Base-by-base conservation (phyloP, 2,113 vertebrate species). In the Pomatostomus ruficeps region DNA sequence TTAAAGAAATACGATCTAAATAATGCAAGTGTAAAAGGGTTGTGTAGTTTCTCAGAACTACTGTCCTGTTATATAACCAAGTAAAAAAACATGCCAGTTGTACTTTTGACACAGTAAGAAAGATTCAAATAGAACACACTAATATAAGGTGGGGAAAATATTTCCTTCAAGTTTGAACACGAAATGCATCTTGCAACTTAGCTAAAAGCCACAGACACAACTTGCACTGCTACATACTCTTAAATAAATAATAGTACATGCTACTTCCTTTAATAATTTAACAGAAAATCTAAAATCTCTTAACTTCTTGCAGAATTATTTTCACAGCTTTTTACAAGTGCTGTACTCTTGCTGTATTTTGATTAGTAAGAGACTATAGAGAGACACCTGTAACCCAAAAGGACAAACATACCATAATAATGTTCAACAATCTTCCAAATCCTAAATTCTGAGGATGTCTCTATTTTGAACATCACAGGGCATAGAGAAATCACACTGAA, bases 141-240 rank as follows among this genome's bases (percentile, higher is more conserved):
- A 46, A 61, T 14, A 22, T 5, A 61, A 68, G 63, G 67, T 65
- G 26, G 45, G 35, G 91, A 85, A 85, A 84, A 36, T 28, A 91
- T 35, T 81, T 92, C 11, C 63, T 92, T 82, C 83, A 42, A 84
- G 62, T 95, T 85, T 85, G 51, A 95, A 90, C 67, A 96, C 12
- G 35, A 66, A 93, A 77, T 8, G 29, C 38, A 33, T 81, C 45
- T 89, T 93, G 51, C 62, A 94, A 83, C 17, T 62, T 70, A 76
- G 10, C 61, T 78, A 92, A 94, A 91, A 95, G 25, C 36, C 61
- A 52, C 73, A 89, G 88, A 81, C 26, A 48, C 15, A 90, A 63
- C 55, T 59, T 88, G 43, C 7, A 89, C 8, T 54, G 33, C 15
- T 49, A 88, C 3, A 42, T 61, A 85, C 7, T 81, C 77, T 75